Percentiles rank a stretch among this genome's conserved stretches.
These are phyloP conservation scores for Gambusia yucatana DNA, from an alignment of 2,797 vertebrate genomes.

Conservation along the genomic window DNA sequence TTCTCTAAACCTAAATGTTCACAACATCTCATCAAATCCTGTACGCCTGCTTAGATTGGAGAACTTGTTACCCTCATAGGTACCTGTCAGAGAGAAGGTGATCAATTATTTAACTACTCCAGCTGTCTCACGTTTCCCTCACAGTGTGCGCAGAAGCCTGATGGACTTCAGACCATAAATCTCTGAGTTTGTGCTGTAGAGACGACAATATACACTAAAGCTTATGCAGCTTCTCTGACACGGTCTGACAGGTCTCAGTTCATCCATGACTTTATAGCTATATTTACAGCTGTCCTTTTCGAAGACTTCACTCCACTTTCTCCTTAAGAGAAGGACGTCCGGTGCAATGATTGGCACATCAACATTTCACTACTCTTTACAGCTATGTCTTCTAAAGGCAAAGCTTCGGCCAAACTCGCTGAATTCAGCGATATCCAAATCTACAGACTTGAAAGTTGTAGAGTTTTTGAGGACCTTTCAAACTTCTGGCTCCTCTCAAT, in stretches of 20 bases:
- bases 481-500: not conserved
- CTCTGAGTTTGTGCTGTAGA: not conserved
- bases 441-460: not conserved
- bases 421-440: not conserved
- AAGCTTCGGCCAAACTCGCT: not conserved
- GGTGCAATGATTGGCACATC: not conserved
- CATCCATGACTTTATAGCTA: not conserved
- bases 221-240: not conserved
- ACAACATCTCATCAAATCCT: not conserved
- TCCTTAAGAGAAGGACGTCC: not conserved
- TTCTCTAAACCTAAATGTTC: not conserved
- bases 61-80: not conserved
- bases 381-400: not conserved
- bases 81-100: not conserved
- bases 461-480: not conserved
- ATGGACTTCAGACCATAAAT: not conserved
- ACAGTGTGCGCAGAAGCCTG: not conserved
- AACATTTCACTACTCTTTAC: not conserved
- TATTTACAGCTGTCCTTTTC: not conserved
- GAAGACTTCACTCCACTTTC: not conserved
- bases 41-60: not conserved
- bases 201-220: not conserved
- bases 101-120: constrained; percentile 3
- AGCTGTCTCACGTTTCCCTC: constrained; percentile 7
- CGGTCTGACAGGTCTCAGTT: not conserved